Conservation (phyloP, 2,888 invertebrate genomes). For the Leptogaster cylindrica region DNA sequence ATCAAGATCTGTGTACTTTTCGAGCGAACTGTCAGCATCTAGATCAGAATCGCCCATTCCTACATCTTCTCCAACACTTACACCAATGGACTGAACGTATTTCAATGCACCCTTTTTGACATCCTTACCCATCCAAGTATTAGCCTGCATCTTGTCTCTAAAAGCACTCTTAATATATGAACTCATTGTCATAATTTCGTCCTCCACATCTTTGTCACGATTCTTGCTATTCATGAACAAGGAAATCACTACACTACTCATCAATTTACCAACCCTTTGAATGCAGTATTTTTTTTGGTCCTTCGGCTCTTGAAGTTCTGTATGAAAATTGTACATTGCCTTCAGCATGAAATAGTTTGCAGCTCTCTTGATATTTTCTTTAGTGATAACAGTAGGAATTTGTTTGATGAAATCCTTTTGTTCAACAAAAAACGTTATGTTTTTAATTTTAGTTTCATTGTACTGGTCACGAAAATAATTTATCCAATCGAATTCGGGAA, state of each 20-base stretch:
- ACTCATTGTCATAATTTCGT: not conserved
- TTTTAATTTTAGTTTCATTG: too few species aligned
- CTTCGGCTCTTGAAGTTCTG: not conserved
- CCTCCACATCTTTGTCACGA: not conserved
- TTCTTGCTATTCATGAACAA: not conserved
- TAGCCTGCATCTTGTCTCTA: not conserved
- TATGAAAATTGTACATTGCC: not conserved
- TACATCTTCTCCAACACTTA: too few species aligned
- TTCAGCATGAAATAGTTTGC: not conserved
- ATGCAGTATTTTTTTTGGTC: not conserved
- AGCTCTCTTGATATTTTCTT: not conserved
- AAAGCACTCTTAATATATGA: slow-evolving; percentile 2
- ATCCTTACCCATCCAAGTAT: not conserved
- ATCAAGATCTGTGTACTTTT: not conserved
- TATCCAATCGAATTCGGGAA: not conserved
- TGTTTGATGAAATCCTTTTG: not conserved
- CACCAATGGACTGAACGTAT: too few species aligned
- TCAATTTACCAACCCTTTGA: not conserved
- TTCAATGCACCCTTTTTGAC: not conserved
- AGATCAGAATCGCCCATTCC: too few species aligned
- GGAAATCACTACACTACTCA: not conserved
- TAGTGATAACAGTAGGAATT: not conserved
- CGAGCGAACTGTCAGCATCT: not conserved
- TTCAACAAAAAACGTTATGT: too few species aligned
- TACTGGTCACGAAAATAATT: not conserved